phyloP scores from a whole-genome alignment of 2,113 vertebrate genomes.

The rat (Rattus norvegicus) region DNA sequence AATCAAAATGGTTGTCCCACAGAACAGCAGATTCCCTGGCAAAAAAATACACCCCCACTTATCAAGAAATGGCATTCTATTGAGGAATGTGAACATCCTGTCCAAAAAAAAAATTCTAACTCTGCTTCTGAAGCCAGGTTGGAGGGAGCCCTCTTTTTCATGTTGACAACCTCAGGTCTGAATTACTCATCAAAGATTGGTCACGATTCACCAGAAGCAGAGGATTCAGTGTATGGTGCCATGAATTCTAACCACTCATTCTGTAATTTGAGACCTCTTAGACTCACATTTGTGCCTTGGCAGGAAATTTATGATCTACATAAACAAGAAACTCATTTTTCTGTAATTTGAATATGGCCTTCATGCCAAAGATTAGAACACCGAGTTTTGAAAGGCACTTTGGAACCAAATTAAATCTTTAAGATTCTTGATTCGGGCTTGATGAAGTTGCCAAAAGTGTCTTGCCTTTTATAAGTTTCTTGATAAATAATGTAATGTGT shows the following conservation, averaged over 20 bases:
- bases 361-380: conserved; percentile 59
- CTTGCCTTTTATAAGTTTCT: conserved; percentile 53
- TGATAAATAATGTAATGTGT: conserved; percentile 59
- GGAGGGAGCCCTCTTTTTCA: conserved; percentile 22
- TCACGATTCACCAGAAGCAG: conserved; percentile 35
- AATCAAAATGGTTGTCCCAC: conserved; percentile 46
- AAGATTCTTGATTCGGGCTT: conserved; percentile 63
- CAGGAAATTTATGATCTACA: conserved; percentile 67
- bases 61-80: conserved; percentile 58
- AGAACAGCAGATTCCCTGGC: conserved; percentile 35
- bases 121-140: not conserved
- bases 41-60: conserved; percentile 59
- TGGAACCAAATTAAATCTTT: conserved; percentile 72
- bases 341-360: conserved; percentile 64
- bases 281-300: conserved; percentile 56
- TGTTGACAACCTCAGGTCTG: conserved; percentile 61
- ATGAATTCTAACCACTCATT: conserved; percentile 53
- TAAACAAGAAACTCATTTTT: conserved; percentile 74
- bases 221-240: not conserved
- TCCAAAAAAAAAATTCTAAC: not conserved
- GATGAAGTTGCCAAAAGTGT: conserved; percentile 59
- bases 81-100: conserved; percentile 51
- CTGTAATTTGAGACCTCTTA: conserved; percentile 56
- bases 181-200: conserved; percentile 70
- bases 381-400: conserved; percentile 66